Conservation (phyloP, 1,140 invertebrate genomes). For the Macrobrachium rosenbergii region DNA sequence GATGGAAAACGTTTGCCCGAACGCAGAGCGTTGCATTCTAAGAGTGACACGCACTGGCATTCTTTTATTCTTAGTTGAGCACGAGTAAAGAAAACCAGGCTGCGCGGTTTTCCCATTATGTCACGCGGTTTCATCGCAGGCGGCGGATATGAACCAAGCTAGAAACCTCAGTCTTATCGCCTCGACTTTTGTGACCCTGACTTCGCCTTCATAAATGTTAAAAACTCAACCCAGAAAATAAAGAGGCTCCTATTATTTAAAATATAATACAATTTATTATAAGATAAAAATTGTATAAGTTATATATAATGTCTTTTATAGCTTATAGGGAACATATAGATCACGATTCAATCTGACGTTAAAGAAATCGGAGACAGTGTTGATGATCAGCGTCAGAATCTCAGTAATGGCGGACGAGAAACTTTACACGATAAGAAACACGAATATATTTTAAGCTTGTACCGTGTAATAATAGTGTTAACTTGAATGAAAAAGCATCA, state of each 20-base stretch:
- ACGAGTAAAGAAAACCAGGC: neutral
- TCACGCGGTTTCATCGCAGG: slow-evolving; percentile 34
- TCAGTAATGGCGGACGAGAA: slow-evolving; percentile 57
- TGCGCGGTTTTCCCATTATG: slow-evolving; percentile 22
- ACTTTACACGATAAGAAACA: slow-evolving; percentile 55
- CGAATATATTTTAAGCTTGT: slow-evolving; percentile 46
- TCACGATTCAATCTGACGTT: neutral
- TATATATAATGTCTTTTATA: neutral
- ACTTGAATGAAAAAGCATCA: neutral
- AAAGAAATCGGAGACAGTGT: slow-evolving; percentile 39
- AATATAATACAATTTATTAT: neutral
- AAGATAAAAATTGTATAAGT: neutral
- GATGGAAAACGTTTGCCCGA: too few species aligned
- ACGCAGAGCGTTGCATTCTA: too few species aligned
- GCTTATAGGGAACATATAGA: neutral
- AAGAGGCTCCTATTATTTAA: neutral
- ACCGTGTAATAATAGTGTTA: slow-evolving; percentile 38
- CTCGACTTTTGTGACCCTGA: slow-evolving; percentile 2
- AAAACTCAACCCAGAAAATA: neutral
- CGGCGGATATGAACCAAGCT: slow-evolving; percentile 29
- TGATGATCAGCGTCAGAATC: slow-evolving; percentile 63
- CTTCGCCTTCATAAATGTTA: slow-evolving; percentile 21
- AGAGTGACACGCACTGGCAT: too few species aligned
- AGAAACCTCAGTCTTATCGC: slow-evolving; percentile 36
- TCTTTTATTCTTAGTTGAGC: neutral